phyloP scores from a whole-genome alignment of 2,888 invertebrate genomes.

The Acleris holmiana region DNA sequence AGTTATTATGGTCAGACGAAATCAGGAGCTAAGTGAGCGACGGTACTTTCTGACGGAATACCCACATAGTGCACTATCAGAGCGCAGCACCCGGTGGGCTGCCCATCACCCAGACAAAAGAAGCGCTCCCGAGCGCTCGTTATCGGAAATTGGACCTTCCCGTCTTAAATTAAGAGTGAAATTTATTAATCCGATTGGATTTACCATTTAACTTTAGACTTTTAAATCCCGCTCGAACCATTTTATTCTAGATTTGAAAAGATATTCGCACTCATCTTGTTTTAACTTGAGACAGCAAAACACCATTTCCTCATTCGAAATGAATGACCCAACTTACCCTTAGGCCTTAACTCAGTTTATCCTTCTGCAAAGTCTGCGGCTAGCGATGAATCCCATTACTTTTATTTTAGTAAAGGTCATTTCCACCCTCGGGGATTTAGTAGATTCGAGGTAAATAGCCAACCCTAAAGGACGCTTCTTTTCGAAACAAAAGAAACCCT shows the following conservation, averaged over 20 bases:
- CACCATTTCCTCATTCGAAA: constrained; percentile 17
- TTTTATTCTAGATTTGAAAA: too few species aligned
- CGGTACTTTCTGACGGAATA: neutral
- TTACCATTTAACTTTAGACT: constrained; percentile 7
- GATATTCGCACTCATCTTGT: constrained; percentile 1
- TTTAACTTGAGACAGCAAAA: constrained; percentile 12
- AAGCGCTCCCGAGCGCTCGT: constrained; percentile 31
- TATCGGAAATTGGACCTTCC: constrained; percentile 38
- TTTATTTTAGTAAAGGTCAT: constrained; percentile 24
- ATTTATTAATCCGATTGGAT: constrained; percentile 15
- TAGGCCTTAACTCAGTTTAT: constrained; percentile 10
- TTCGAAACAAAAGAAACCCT: constrained; percentile 8
- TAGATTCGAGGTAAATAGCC: constrained; percentile 5
- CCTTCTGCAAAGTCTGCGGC: constrained; percentile 20
- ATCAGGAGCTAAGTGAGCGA: neutral
- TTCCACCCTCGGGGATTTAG: constrained; percentile 23
- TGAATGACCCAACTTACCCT: constrained; percentile 14
- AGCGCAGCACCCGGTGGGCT: constrained; percentile 45
- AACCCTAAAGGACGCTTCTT: constrained; percentile 8
- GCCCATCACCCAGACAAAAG: constrained; percentile 45
- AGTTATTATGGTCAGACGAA: neutral
- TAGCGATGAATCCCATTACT: constrained; percentile 24
- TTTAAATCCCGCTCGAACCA: neutral
- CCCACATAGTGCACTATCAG: constrained; percentile 1
- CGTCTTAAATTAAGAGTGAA: neutral